Evolutionary conservation across 1,140 invertebrate genomes (phyloP).

Genomic region (Dufourea novaeangliae): DNA sequence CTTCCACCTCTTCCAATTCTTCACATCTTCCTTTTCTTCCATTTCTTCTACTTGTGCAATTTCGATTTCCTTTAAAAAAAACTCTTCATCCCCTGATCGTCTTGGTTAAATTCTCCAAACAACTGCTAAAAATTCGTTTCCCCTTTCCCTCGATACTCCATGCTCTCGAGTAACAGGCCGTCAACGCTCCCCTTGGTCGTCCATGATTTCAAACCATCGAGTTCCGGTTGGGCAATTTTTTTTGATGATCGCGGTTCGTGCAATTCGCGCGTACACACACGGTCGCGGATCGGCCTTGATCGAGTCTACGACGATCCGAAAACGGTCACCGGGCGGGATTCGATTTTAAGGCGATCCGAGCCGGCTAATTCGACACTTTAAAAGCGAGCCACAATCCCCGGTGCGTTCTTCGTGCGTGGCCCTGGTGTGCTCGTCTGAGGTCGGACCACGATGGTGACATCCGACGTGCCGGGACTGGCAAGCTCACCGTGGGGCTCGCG

Average conservation of each 20-base stretch:
- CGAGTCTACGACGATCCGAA: constrained; percentile 38
- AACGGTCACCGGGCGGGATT: constrained; percentile 39
- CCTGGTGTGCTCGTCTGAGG: constrained; percentile 68
- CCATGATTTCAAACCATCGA: neutral
- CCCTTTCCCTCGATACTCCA: too few relatives aligned
- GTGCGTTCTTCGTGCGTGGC: constrained; percentile 61
- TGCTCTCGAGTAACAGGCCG: neutral
- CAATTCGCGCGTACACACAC: constrained; percentile 11
- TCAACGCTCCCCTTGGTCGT: neutral
- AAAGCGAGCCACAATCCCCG: constrained; percentile 69
- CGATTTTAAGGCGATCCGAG: constrained; percentile 56
- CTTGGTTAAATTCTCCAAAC: too few relatives aligned
- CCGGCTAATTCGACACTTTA: constrained; percentile 72
- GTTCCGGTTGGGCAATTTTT: constrained; percentile 27
- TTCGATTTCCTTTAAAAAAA: too few relatives aligned
- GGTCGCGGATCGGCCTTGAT: constrained; percentile 44
- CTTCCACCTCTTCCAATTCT: too few relatives aligned
- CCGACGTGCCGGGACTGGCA: constrained; percentile 71
- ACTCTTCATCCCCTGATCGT: too few relatives aligned
- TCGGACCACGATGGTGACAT: constrained; percentile 71
- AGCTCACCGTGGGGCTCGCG: constrained; percentile 47
- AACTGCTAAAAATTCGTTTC: too few relatives aligned
- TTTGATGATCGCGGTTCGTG: constrained; percentile 7
- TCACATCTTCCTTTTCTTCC: too few relatives aligned
- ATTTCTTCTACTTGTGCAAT: too few relatives aligned